Evolutionary conservation across 2,888 invertebrate genomes (phyloP).

Genomic region (Polymixis lichenea): DNA sequence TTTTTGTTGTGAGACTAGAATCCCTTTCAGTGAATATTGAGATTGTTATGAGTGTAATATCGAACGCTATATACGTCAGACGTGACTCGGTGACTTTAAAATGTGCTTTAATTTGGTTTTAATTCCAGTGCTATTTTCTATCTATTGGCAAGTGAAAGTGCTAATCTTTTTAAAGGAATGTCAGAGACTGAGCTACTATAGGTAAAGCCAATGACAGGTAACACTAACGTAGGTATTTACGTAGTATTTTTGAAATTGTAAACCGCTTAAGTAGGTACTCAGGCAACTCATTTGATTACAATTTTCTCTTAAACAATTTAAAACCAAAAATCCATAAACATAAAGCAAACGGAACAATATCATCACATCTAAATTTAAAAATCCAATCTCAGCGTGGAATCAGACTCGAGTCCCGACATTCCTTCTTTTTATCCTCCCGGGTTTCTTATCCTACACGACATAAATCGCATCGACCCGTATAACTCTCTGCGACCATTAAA

Average conservation of each 20-base stretch:
- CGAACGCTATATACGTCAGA: conserved; percentile 41
- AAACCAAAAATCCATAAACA: conserved; percentile 70
- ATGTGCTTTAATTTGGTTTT: conserved; percentile 17
- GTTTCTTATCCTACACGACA: conserved; percentile 85
- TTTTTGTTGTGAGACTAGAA: conserved; percentile 43
- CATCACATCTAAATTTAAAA: conserved; percentile 89
- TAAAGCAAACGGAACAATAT: conserved; percentile 77
- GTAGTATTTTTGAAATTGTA: conserved; percentile 5
- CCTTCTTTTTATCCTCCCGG: conserved; percentile 82
- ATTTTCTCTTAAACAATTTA: conserved; percentile 57
- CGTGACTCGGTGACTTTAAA: conserved; percentile 38
- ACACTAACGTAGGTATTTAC: not conserved
- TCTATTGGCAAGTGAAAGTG: conserved; percentile 1
- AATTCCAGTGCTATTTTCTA: not conserved
- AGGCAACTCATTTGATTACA: conserved; percentile 32
- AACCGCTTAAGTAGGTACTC: conserved; percentile 19
- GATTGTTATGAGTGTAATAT: conserved; percentile 51
- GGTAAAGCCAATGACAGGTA: not conserved
- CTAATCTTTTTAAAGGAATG: not conserved
- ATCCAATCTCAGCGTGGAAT: conserved; percentile 86
- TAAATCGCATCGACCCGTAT: conserved; percentile 88
- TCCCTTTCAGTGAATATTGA: conserved; percentile 49
- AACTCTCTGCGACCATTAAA: conserved; percentile 88
- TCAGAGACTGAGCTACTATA: not conserved
- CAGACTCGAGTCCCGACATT: conserved; percentile 81